phyloP scores from a whole-genome alignment of 2,113 vertebrate species.

The Mobula hypostoma region DNA sequence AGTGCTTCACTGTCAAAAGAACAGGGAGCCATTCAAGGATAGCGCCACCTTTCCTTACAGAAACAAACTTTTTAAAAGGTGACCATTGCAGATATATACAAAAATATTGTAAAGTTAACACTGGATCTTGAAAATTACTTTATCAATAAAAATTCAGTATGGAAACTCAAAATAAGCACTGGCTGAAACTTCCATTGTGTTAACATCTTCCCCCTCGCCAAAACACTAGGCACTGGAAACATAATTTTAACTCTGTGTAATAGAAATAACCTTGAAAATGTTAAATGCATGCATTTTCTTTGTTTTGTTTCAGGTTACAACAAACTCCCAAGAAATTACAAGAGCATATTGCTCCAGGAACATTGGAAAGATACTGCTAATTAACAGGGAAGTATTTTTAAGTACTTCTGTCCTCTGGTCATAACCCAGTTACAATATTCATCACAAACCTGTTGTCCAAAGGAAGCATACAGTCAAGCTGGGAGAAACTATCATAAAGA shows the following conservation, averaged over 20 bases:
- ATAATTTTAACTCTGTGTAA: background rate
- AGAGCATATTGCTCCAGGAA: background rate
- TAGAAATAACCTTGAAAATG: background rate
- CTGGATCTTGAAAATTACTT: background rate
- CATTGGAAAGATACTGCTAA: background rate
- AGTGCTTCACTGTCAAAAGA: background rate
- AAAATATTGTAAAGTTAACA: background rate
- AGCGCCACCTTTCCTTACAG: background rate
- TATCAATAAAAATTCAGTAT: no score
- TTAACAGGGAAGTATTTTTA: background rate
- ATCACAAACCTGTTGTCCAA: background rate
- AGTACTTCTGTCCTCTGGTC: background rate
- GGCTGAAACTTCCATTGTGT: background rate
- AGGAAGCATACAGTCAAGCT: background rate
- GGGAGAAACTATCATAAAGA: conserved; percentile 39
- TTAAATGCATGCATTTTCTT: conserved; percentile 18
- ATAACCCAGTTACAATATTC: background rate
- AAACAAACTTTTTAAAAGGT: background rate
- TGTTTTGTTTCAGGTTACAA: background rate
- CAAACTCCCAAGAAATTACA: background rate
- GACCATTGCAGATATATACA: background rate
- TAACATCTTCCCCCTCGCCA: background rate
- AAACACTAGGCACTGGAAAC: background rate
- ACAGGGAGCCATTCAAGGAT: background rate
- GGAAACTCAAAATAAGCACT: background rate